A percentile compares a stretch with the other conserved stretches of the same genome.
These are phyloP conservation scores for Ceratothoa steindachneri DNA, from an alignment of 2,888 invertebrate species.

Conservation along the genomic window DNA sequence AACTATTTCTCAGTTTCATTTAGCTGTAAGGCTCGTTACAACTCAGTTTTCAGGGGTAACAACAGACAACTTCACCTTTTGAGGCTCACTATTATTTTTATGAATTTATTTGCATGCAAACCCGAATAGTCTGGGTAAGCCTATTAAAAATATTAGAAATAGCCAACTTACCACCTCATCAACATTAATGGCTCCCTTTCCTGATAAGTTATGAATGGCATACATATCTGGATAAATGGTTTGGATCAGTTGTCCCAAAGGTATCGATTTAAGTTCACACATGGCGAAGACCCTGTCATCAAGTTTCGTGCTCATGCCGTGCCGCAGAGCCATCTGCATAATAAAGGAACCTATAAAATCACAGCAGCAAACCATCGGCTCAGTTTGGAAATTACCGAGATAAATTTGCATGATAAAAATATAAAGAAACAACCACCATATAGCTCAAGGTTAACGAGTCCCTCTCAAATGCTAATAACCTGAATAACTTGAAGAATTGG, in stretches of 20 bases:
- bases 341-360: not conserved
- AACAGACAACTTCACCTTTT: no score
- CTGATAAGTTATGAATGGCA: conserved; percentile 71
- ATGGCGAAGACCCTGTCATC: conserved; percentile 91
- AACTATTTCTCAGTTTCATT: no score
- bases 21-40: no score
- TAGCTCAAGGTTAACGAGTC: not conserved
- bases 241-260: conserved; percentile 68
- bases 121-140: no score
- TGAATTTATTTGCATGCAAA: no score
- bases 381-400: conserved; percentile 6
- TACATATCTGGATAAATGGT: conserved; percentile 88
- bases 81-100: no score
- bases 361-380: conserved; percentile 22
- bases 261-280: conserved; percentile 86
- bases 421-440: not conserved
- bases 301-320: conserved; percentile 78
- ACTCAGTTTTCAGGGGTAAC: no score
- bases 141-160: no score
- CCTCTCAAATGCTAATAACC: no score
- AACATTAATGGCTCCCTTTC: conserved; percentile 49
- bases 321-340: conserved; percentile 76
- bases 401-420: not conserved
- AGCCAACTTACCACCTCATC: conserved; percentile 44
- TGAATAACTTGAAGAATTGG: no score